These are phyloP conservation scores for Macquaria australasica DNA, from an alignment of 2,113 vertebrate species.

Conservation along the genomic window DNA sequence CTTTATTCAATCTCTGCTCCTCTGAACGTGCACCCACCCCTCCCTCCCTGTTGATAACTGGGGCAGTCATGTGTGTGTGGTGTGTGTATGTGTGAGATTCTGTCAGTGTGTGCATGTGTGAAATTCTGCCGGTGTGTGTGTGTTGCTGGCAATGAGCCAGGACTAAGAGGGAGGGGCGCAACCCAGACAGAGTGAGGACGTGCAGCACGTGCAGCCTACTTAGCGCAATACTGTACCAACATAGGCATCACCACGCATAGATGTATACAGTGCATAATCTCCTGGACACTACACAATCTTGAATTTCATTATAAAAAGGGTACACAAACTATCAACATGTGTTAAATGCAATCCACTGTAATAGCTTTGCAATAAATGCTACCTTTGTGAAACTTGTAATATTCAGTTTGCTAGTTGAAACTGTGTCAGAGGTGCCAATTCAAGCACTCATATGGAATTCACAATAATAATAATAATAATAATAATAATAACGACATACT, in stretches of 20 bases:
- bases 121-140: too few species aligned
- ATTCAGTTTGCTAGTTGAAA: neutral
- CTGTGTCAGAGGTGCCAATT: neutral
- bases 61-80: slow-evolving; percentile 59
- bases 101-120: neutral
- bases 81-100: slow-evolving; percentile 34
- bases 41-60: slow-evolving; percentile 55
- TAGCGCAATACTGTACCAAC: slow-evolving; percentile 41
- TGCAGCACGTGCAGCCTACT: slow-evolving; percentile 68
- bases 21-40: slow-evolving; percentile 15
- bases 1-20: slow-evolving; percentile 46
- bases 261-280: neutral
- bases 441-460: neutral
- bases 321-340: neutral
- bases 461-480: neutral
- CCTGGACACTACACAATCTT: neutral
- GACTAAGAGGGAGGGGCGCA: slow-evolving; percentile 71
- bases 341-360: neutral
- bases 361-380: neutral
- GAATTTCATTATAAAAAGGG: neutral
- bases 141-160: slow-evolving; percentile 80
- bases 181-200: slow-evolving; percentile 73
- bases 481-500: neutral
- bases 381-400: neutral
- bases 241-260: neutral